Percentiles rank a stretch among this genome's conserved stretches.
Evolutionary conservation across 1,140 invertebrate genomes (phyloP).

Genomic region (Caenorhabditis tropicalis): DNA sequence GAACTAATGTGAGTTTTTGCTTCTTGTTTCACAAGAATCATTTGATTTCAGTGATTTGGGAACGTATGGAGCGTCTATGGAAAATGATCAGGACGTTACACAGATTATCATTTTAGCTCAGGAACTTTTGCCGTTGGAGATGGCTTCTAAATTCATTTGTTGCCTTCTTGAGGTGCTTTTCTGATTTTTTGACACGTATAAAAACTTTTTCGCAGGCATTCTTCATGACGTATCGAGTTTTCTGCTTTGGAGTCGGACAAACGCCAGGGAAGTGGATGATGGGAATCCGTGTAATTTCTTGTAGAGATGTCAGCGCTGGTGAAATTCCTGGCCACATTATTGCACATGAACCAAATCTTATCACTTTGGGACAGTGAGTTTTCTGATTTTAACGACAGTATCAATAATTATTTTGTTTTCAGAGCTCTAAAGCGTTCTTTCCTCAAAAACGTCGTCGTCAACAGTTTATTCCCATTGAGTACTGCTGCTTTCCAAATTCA

Average conservation of each 20-base stretch:
- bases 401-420: background rate
- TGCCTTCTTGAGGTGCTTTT: background rate
- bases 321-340: background rate
- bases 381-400: background rate
- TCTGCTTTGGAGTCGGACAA: background rate
- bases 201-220: background rate
- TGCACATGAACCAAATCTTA: background rate
- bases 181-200: background rate
- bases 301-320: background rate
- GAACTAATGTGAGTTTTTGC: background rate
- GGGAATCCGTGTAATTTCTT: background rate
- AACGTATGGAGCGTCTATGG: background rate
- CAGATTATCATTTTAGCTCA: background rate
- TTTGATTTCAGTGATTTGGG: background rate
- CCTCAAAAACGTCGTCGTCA: constrained; percentile 7
- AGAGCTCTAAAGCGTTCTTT: background rate
- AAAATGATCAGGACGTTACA: constrained; percentile 3
- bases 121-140: background rate
- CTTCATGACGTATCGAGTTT: background rate
- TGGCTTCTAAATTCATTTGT: background rate
- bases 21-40: background rate
- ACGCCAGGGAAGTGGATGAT: background rate
- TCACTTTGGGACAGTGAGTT: background rate
- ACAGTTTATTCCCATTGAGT: constrained; percentile 15
- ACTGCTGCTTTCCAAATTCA: constrained; percentile 14